Conservation (phyloP, 2,113 vertebrate genomes). For the Varanus komodoensis region DNA sequence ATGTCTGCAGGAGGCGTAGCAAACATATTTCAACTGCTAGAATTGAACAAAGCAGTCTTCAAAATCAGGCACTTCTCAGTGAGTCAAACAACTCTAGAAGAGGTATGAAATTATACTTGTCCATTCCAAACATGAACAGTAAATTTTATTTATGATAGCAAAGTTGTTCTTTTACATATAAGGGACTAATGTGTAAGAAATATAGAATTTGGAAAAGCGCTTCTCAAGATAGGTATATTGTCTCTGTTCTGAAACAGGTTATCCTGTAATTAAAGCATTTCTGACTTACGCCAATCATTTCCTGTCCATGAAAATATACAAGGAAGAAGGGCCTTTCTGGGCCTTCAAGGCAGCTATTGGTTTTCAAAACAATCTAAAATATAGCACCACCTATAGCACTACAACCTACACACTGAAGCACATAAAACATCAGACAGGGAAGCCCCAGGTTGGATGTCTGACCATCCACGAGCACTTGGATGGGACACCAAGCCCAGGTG, state of each 20-base stretch:
- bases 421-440: neutral
- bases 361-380: neutral
- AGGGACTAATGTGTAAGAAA: neutral
- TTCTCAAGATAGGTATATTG: neutral
- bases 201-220: neutral
- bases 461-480: no score
- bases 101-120: conserved; percentile 82
- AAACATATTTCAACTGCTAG: conserved; percentile 92
- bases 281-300: neutral
- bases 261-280: neutral
- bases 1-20: conserved; percentile 92
- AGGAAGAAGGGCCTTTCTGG: neutral
- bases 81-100: conserved; percentile 95
- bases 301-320: neutral
- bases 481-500: no score
- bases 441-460: neutral
- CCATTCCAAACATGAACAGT: conserved; percentile 44
- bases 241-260: neutral
- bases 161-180: conserved; percentile 15
- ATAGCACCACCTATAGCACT: neutral
- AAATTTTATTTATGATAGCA: conserved; percentile 45
- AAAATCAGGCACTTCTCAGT: conserved; percentile 96
- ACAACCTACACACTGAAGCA: neutral
- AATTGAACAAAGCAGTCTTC: conserved; percentile 87
- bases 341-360: neutral